A percentile compares a stretch with the other conserved stretches of the same genome.
phyloP scores from a whole-genome alignment of 2,888 invertebrate genomes.

The Drepana falcataria region DNA sequence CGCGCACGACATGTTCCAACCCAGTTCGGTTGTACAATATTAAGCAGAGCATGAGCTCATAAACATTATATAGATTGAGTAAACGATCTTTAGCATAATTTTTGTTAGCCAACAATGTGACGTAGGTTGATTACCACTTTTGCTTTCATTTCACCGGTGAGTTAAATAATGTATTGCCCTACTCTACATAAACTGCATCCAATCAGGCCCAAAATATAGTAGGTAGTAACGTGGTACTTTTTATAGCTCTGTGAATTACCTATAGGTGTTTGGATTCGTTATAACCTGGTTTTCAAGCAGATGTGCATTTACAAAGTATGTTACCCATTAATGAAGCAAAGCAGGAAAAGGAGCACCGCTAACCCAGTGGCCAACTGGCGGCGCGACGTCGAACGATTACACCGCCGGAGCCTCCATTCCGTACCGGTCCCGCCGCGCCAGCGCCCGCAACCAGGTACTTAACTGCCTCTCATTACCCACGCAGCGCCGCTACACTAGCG shows the following conservation, averaged over 20 bases:
- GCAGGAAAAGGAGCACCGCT: conserved; percentile 75
- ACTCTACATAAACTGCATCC: background rate
- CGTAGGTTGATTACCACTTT: background rate
- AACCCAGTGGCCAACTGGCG: conserved; percentile 77
- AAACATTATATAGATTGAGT: background rate
- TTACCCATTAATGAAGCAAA: conserved; percentile 60
- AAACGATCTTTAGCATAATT: background rate
- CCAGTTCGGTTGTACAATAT: conserved; percentile 40
- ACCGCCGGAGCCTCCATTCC: conserved; percentile 61
- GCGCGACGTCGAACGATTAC: conserved; percentile 61
- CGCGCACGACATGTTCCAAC: conserved; percentile 46
- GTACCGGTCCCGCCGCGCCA: conserved; percentile 59
- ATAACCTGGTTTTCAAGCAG: conserved; percentile 26
- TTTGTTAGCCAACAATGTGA: background rate
- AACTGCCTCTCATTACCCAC: conserved; percentile 42
- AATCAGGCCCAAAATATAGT: too few relatives aligned
- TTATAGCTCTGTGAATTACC: too few relatives aligned
- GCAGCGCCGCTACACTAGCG: conserved; percentile 27
- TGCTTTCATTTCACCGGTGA: background rate
- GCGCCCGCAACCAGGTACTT: conserved; percentile 49
- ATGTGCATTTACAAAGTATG: conserved; percentile 38
- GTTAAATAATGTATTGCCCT: background rate
- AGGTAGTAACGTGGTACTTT: too few relatives aligned
- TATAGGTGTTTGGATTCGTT: background rate
- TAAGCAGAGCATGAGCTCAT: conserved; percentile 14